These are phyloP conservation scores for Fragum fragum DNA, from an alignment of 2,888 invertebrate species.

Conservation along the genomic window DNA sequence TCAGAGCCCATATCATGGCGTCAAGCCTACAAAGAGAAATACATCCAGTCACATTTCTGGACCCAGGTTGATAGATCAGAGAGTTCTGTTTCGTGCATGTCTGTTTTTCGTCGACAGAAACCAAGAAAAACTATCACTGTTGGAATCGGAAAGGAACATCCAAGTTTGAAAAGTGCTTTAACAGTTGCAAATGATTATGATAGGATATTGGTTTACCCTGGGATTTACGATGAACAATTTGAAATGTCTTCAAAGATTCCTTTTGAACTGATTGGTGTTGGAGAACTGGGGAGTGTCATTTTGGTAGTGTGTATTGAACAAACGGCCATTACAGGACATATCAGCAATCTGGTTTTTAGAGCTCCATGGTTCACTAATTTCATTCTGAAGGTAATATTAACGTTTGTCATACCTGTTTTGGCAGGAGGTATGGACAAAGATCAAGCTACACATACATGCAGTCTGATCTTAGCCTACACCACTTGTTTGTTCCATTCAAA, in stretches of 20 bases:
- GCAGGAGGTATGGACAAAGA: too few relatives aligned
- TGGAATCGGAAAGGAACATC: constrained; percentile 77
- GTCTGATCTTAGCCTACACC: too few relatives aligned
- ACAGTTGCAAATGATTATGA: constrained; percentile 81
- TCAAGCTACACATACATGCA: too few relatives aligned
- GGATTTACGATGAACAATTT: constrained; percentile 84
- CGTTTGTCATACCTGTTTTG: too few relatives aligned
- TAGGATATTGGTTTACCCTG: constrained; percentile 81
- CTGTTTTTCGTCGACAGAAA: constrained; percentile 73
- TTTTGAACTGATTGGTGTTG: constrained; percentile 82
- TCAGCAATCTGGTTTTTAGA: constrained; percentile 82
- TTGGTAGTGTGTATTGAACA: constrained; percentile 83
- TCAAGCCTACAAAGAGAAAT: constrained; percentile 78
- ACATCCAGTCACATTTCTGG: constrained; percentile 78
- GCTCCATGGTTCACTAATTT: constrained; percentile 85
- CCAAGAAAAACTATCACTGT: constrained; percentile 78
- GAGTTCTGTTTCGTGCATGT: constrained; percentile 70
- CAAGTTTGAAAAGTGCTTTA: constrained; percentile 79
- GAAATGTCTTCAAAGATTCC: constrained; percentile 84
- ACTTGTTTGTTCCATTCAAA: too few relatives aligned
- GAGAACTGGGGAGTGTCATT: constrained; percentile 81
- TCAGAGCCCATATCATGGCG: constrained; percentile 81
- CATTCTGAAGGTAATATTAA: constrained; percentile 83
- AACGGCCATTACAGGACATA: constrained; percentile 77
- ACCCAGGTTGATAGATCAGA: constrained; percentile 57